Evolutionary conservation across 2,888 invertebrate genomes (phyloP), one percentile per base, ranked within the genome.

Genomic region (Dasysyrphus albostriatus): DNA sequence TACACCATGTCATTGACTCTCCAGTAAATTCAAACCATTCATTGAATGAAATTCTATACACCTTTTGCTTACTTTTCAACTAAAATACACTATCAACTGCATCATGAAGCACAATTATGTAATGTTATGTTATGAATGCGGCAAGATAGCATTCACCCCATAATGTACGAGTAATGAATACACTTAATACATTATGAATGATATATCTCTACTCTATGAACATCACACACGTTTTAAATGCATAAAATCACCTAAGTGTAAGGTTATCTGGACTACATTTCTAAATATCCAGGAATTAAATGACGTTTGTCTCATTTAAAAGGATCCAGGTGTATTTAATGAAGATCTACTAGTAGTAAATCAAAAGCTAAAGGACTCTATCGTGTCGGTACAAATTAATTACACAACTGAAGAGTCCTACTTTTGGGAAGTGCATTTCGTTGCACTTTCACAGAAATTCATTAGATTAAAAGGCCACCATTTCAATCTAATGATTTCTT

Each of bases 21-120:
- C 32, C 63, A 87, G 78, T 83, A 75, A 65, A 83, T 83, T 74
- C 75, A 78, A 61, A 70, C 70, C 65, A 69, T 65, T 65, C 65
- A 65, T 47, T 47, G 32, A 44, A 61, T 77, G 56, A 44, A 76
- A 85, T 82, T 77, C 81, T 54, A 79, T 73, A 44, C 47, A 65
- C 63, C 24, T 59, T 63, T n/a, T 74, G 32, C n/a, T 47, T 34
- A 29, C 49, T 65, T 74, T 61, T 65, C 80, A 65, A 61, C 70
- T 70, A 44, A 63, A 75, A 73, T 59, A 29, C 70, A 44, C 29
- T n/a, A 42, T 59, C 59, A 58, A 79, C 37, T 24, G 44, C 63
- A 19, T 16, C 37, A 72, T 67, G 16, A 47, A 77, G 59, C 54
- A 67, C 73, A 73, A 74, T 65, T 70, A 74, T 65, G 74, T 72